Base-by-base conservation (phyloP, 2,113 vertebrate species). In the Mirounga angustirostris region DNA sequence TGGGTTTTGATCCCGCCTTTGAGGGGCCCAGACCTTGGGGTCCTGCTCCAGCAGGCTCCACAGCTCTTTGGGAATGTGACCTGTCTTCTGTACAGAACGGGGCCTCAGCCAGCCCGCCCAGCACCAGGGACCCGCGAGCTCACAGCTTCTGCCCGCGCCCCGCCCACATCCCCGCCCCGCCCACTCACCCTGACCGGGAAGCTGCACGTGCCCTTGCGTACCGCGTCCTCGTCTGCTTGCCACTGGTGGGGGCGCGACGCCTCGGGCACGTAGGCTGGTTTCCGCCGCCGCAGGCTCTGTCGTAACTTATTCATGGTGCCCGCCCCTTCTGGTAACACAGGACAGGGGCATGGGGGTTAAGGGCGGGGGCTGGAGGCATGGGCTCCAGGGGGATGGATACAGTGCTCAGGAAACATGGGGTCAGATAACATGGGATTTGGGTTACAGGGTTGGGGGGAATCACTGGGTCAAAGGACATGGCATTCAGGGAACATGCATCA, bases 261-360 rank as follows among this genome's bases (percentile, higher is more conserved):
- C 98, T 99, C 99, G 0, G 99, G 99, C 93, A 99, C 98, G 1
- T 99, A 99, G 61, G 99, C 99, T 63, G 99, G 99, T 98, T 99
- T 99, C 98, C 99, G 99, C 97, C 99, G 99, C 97, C 99, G 98
- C 98, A 99, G 99, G 96, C 99, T 99, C 99, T 99, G 99, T 74
- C 99, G 99, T 98, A 99, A 99, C 98, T 99, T 99, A 99, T 99
- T 99, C 99, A 99, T 99, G 94, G 99, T 99, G 98, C 99, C 94
- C 1, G 94, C 87, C 71, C 89, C 94, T 95, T 97, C 97, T 98
- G 96, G 88, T 33, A 94, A 93, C 95, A 40, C 3, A 73, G 67
- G 24, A 46, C 18, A 61, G 89, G 12, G 22, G 16, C 22, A 33
- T 2, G 14, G 1, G 2, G 46, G 78, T 94, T 88, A 85, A 50